Percentiles rank a stretch among this genome's conserved stretches.
Evolutionary conservation across 2,797 vertebrate species (phyloP).

Genomic region (Lepilemur ruficaudatus): DNA sequence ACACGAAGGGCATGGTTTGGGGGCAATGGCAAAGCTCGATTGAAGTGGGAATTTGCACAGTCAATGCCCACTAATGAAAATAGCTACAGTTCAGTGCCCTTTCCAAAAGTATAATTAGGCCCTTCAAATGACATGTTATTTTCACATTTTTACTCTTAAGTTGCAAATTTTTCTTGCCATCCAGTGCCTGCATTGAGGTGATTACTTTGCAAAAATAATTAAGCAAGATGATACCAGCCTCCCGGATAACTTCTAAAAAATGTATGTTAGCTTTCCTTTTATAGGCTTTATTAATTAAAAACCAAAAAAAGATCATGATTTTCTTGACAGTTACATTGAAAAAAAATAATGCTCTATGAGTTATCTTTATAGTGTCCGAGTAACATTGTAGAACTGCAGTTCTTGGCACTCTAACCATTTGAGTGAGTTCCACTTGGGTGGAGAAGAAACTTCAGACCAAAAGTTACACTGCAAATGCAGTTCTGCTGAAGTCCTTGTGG

Average conservation of each 20-base stretch:
- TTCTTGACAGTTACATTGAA: neutral
- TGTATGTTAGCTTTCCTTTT: neutral
- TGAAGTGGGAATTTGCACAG: constrained; percentile 65
- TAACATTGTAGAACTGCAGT: neutral
- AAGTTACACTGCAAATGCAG: neutral
- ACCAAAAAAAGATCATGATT: neutral
- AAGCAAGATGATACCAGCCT: neutral
- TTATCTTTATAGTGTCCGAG: neutral
- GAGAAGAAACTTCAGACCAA: neutral
- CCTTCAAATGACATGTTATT: constrained; percentile 55
- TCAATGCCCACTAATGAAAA: constrained; percentile 63
- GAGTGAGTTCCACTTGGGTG: neutral
- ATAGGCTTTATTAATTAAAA: constrained; percentile 4
- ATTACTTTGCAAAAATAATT: constrained; percentile 47
- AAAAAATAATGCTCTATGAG: neutral
- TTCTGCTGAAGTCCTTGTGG: neutral
- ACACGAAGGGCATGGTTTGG: constrained; percentile 42
- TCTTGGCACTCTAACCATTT: neutral
- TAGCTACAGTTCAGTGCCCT: constrained; percentile 49
- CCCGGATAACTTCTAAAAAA: neutral
- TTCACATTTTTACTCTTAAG: constrained; percentile 57
- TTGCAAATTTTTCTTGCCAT: constrained; percentile 41
- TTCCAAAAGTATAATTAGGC: constrained; percentile 54
- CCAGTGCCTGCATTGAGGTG: neutral
- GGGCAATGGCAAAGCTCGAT: neutral